Percentiles rank a stretch among this genome's conserved stretches.
Evolutionary conservation across 1,140 invertebrate species (phyloP).

Genomic region (Solenopsis fugax): DNA sequence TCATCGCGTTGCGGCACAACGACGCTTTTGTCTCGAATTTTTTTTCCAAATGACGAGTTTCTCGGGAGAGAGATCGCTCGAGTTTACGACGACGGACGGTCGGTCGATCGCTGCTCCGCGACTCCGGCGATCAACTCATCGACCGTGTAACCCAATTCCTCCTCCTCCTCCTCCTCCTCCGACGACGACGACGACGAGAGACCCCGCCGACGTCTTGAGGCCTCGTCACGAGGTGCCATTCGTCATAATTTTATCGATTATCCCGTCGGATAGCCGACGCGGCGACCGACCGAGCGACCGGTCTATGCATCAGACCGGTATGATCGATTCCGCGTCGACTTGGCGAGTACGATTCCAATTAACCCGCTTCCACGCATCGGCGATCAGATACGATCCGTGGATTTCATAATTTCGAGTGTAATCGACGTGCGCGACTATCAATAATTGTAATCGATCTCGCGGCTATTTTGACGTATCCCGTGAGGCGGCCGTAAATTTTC

Average conservation of each 20-base stretch:
- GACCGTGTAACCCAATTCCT: constrained; percentile 74
- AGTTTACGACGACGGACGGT: constrained; percentile 8
- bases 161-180: constrained; percentile 54
- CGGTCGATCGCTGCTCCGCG: constrained; percentile 42
- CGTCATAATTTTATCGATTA: constrained; percentile 79
- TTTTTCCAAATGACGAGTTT: constrained; percentile 41
- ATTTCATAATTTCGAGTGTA: constrained; percentile 72
- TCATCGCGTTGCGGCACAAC: constrained; percentile 56
- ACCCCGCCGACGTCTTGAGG: constrained; percentile 68
- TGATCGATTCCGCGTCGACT: constrained; percentile 72
- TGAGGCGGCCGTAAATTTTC: constrained; percentile 36
- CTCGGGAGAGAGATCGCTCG: constrained; percentile 37
- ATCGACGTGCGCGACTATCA: constrained; percentile 63
- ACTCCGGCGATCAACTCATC: constrained; percentile 64
- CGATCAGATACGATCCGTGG: constrained; percentile 76
- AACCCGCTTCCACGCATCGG: constrained; percentile 79
- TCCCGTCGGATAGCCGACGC: constrained; percentile 35
- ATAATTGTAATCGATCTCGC: constrained; percentile 69
- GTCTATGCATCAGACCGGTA: constrained; percentile 61
- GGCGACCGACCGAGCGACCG: constrained; percentile 44
- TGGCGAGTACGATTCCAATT: constrained; percentile 77
- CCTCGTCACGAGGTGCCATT: constrained; percentile 76
- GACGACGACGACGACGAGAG: not conserved
- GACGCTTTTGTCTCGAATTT: constrained; percentile 55
- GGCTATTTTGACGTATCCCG: constrained; percentile 23